Evolutionary conservation across 53 echinoderm and acorn worm genomes (phyloP).

Genomic region (Antedon mediterranea): DNA sequence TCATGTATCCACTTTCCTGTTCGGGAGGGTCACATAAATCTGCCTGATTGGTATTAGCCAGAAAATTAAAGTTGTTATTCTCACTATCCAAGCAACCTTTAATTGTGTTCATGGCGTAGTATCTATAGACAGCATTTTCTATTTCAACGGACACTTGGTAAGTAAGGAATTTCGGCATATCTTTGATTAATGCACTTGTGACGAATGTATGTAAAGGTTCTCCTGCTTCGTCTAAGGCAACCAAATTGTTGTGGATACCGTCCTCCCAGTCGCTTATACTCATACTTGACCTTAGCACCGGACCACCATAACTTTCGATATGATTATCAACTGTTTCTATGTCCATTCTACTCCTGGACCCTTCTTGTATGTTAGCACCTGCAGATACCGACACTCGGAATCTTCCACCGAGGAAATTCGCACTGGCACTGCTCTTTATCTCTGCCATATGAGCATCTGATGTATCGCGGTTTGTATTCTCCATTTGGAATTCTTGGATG

Average conservation of each 20-base stretch:
- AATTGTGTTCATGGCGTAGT: conserved; percentile 22
- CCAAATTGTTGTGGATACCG: conserved; percentile 16
- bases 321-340: conserved; percentile 5
- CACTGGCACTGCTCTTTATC: conserved; percentile 17
- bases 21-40: background rate
- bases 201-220: conserved; percentile 26
- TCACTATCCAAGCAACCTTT: conserved; percentile 15
- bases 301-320: background rate
- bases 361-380: background rate
- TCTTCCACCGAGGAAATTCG: conserved; percentile 1
- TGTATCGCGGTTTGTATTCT: background rate
- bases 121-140: conserved; percentile 19
- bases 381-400: background rate
- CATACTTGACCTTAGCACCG: background rate
- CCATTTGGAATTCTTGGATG: conserved; percentile 15
- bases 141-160: conserved; percentile 13
- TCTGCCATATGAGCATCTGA: background rate
- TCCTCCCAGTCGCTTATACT: conserved; percentile 10
- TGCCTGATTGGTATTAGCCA: background rate
- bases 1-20: conserved; percentile 4
- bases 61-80: conserved; percentile 22
- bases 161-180: conserved; percentile 15
- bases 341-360: background rate
- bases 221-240: conserved; percentile 14
- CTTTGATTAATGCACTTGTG: conserved; percentile 10